These are phyloP conservation scores for Hydractinia echinata DNA, from an alignment of 30 jellyfish, hydroid and myxozoan genomes.

Conservation along the genomic window DNA sequence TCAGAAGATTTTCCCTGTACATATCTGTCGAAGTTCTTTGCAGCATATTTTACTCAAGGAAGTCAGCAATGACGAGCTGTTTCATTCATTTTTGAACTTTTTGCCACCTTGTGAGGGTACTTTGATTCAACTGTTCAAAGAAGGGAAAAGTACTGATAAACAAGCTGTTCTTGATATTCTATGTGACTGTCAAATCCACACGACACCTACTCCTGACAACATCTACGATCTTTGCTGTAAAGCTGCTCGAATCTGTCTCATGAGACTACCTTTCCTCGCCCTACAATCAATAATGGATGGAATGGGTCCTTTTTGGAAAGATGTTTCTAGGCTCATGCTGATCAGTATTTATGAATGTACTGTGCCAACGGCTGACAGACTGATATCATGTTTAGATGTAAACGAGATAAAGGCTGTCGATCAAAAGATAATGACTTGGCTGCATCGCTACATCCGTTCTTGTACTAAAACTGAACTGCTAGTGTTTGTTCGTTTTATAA, in stretches of 20 bases:
- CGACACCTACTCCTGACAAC: constrained; percentile 11
- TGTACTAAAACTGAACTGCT: not conserved
- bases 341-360: constrained; percentile 9
- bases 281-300: not conserved
- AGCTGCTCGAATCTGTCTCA: not conserved
- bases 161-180: constrained; percentile 1
- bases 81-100: constrained; percentile 8
- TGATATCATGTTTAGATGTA: not conserved
- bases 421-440: constrained; percentile 2
- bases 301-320: not conserved
- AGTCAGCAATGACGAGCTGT: not conserved
- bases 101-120: not conserved
- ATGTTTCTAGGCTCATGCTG: not conserved
- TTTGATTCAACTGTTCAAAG: not conserved
- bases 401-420: not conserved
- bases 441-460: not conserved
- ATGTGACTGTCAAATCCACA: not conserved
- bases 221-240: not conserved
- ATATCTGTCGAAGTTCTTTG: not conserved
- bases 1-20: not conserved
- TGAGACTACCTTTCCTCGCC: not conserved
- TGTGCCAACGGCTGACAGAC: not conserved
- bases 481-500: not conserved
- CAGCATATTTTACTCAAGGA: not conserved
- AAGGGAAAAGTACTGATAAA: not conserved